phyloP scores from a whole-genome alignment of 37 sponge, comb jelly and placozoan species.

The Geodia barretti region DNA sequence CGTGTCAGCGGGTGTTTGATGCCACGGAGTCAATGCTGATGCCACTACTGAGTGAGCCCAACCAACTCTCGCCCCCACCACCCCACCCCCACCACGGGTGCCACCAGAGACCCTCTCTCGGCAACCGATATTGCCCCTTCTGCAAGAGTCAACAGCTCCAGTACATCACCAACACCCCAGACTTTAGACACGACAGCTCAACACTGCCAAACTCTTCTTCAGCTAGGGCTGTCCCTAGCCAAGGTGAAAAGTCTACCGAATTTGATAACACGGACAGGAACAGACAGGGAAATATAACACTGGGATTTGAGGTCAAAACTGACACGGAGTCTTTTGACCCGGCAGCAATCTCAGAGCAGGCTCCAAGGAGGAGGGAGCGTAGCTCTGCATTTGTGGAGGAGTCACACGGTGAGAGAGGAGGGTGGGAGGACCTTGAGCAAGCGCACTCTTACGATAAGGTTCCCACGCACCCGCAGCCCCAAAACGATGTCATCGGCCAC shows the following conservation, averaged over 20 bases:
- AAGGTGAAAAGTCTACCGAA: not conserved
- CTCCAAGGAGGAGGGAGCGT: not conserved
- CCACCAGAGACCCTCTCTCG: slow-evolving; percentile 12
- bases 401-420: not conserved
- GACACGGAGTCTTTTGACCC: not conserved
- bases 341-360: not conserved
- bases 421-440: not conserved
- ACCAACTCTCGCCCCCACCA: not conserved
- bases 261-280: too few species aligned
- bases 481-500: not conserved
- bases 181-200: not conserved
- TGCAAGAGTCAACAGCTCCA: slow-evolving; percentile 37
- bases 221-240: not conserved
- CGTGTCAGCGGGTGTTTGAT: slow-evolving; percentile 46
- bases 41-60: not conserved
- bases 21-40: slow-evolving; percentile 20
- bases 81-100: not conserved
- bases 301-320: not conserved
- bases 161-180: not conserved
- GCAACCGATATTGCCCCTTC: slow-evolving; percentile 31
- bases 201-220: too few species aligned
- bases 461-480: not conserved
- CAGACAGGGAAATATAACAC: too few species aligned
- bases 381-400: not conserved
- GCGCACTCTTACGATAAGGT: not conserved